Evolutionary conservation across 2,888 invertebrate species (phyloP).

Genomic region (Aelia acuminata): DNA sequence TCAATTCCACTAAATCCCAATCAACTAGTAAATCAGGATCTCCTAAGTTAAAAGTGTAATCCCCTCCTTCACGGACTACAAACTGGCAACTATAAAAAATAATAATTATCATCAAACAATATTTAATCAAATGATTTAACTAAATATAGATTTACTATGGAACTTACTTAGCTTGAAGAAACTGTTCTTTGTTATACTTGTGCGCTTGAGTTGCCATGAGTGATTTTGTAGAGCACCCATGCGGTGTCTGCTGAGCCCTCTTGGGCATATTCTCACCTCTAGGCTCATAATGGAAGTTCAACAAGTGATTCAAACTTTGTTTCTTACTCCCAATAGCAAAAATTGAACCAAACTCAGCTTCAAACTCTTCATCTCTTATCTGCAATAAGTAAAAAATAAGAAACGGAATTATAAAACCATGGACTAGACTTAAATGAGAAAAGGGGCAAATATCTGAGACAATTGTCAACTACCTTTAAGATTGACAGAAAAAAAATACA

Average conservation of each 20-base stretch:
- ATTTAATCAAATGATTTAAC: not conserved
- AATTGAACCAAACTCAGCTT: constrained; percentile 86
- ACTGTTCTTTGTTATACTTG: constrained; percentile 93
- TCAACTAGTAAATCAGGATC: constrained; percentile 92
- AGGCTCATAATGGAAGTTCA: constrained; percentile 89
- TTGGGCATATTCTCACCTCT: constrained; percentile 69
- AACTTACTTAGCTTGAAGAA: constrained; percentile 91
- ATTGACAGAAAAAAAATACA: too few species aligned
- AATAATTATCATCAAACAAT: constrained; percentile 8
- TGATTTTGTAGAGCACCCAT: constrained; percentile 68
- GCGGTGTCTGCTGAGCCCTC: constrained; percentile 59
- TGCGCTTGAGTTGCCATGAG: constrained; percentile 73
- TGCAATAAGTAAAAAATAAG: constrained; percentile 65
- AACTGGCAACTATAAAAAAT: constrained; percentile 87
- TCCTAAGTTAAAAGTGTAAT: constrained; percentile 82
- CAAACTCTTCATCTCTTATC: constrained; percentile 72
- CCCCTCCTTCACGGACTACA: constrained; percentile 86
- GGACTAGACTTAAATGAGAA: too few species aligned
- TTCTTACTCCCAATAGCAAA: constrained; percentile 89
- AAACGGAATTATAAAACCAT: not conserved
- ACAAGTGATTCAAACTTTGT: constrained; percentile 93
- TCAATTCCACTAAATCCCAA: constrained; percentile 94
- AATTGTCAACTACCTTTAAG: too few species aligned
- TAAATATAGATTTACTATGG: not conserved
- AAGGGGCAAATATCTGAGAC: too few species aligned